Evolutionary conservation across 1,140 invertebrate species (phyloP).

Genomic region (Heliconius himera): DNA sequence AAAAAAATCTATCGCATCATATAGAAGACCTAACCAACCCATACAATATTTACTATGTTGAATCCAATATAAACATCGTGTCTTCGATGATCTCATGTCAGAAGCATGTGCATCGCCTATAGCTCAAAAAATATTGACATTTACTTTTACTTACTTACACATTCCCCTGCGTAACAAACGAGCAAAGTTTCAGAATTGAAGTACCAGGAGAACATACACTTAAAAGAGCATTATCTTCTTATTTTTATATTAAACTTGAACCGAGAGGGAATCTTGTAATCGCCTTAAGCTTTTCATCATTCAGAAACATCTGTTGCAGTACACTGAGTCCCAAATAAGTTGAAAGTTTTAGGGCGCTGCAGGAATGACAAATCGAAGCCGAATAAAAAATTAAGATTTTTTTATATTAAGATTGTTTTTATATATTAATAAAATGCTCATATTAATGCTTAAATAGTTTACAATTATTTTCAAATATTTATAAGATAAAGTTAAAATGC

Average conservation of each 20-base stretch:
- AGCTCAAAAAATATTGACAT: constrained; percentile 64
- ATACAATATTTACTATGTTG: background rate
- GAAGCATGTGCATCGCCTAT: constrained; percentile 27
- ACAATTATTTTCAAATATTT: too few relatives aligned
- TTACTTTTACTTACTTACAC: constrained; percentile 45
- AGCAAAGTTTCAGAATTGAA: constrained; percentile 53
- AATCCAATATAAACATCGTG: background rate
- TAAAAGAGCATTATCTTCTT: constrained; percentile 72
- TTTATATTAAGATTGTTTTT: background rate
- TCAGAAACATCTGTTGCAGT: constrained; percentile 69
- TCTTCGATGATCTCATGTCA: constrained; percentile 29
- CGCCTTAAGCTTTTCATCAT: constrained; percentile 78
- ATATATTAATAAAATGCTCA: background rate
- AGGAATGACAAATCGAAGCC: constrained; percentile 35
- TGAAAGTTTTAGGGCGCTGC: constrained; percentile 47
- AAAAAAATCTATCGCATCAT: too few relatives aligned
- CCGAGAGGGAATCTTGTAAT: constrained; percentile 67
- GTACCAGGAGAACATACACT: constrained; percentile 64
- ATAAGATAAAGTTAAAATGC: too few relatives aligned
- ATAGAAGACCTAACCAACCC: too few relatives aligned
- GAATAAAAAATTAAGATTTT: constrained; percentile 4
- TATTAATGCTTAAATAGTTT: background rate
- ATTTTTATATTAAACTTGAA: constrained; percentile 77
- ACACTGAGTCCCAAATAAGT: constrained; percentile 53
- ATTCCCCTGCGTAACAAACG: constrained; percentile 41